Evolutionary conservation across 2,888 invertebrate species (phyloP).

Genomic region (Hedya salicella): DNA sequence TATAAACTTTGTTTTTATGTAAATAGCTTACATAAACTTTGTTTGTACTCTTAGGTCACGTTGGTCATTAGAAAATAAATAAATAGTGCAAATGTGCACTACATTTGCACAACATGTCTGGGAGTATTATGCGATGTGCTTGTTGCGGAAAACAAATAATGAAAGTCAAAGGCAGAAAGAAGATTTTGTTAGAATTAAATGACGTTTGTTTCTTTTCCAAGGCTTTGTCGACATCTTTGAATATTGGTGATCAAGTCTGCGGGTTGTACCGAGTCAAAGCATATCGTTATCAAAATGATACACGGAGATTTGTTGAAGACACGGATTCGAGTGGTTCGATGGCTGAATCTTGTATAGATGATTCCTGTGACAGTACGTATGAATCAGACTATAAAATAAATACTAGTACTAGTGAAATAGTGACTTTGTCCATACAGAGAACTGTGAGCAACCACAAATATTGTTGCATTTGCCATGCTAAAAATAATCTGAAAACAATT

Average conservation of each 20-base stretch:
- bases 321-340: slow-evolving; percentile 14
- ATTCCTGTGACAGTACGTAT: slow-evolving; percentile 14
- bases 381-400: slow-evolving; percentile 1
- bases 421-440: slow-evolving; percentile 3
- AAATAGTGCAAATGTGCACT: slow-evolving; percentile 10
- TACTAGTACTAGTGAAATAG: background rate
- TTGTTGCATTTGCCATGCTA: slow-evolving; percentile 3
- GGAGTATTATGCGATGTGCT: slow-evolving; percentile 3
- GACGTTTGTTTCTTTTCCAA: slow-evolving; percentile 13
- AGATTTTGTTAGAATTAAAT: slow-evolving; percentile 8
- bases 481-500: slow-evolving; percentile 1
- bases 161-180: slow-evolving; percentile 15
- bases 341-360: slow-evolving; percentile 9
- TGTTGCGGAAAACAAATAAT: slow-evolving; percentile 9
- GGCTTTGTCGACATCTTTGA: background rate
- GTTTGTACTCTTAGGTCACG: background rate
- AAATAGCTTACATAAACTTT: slow-evolving; percentile 3
- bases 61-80: background rate
- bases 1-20: background rate
- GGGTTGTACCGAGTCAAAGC: slow-evolving; percentile 14
- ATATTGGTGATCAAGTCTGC: slow-evolving; percentile 10
- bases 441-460: slow-evolving; percentile 1
- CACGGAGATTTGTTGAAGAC: background rate
- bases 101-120: slow-evolving; percentile 10
- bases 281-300: slow-evolving; percentile 14